phyloP scores from a whole-genome alignment of 2,797 vertebrate species.

The Todus mexicanus region DNA sequence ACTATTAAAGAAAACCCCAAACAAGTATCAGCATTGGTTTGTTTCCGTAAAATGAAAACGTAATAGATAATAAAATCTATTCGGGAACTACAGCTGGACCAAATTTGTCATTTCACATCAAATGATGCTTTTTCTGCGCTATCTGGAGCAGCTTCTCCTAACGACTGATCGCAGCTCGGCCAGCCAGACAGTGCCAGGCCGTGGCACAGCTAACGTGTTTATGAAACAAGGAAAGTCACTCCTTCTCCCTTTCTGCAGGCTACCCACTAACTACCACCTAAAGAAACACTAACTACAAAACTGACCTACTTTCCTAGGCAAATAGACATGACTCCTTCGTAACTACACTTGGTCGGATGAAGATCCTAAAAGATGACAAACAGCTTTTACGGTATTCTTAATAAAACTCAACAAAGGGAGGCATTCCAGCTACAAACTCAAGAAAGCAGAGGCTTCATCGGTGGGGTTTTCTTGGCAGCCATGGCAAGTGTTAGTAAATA shows the following conservation, averaged over 20 bases:
- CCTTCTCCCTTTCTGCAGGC: neutral
- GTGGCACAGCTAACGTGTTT: neutral
- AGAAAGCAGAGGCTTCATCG: neutral
- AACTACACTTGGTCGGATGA: neutral
- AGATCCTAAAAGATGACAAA: neutral
- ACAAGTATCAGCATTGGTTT: neutral
- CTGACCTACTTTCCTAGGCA: neutral
- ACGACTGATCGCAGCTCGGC: neutral
- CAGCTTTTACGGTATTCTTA: neutral
- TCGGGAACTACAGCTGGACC: neutral
- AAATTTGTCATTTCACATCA: neutral
- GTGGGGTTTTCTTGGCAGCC: neutral
- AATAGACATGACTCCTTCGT: neutral
- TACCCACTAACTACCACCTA: neutral
- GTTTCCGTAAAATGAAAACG: neutral
- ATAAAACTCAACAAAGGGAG: neutral
- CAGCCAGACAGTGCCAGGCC: neutral
- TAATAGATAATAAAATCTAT: too few species aligned
- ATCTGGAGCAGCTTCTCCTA: neutral
- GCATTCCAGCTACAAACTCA: neutral
- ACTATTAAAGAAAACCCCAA: neutral
- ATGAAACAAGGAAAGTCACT: neutral
- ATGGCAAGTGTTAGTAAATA: neutral
- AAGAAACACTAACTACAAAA: neutral
- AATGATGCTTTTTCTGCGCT: neutral